Conservation (phyloP, 1,140 invertebrate genomes). For the Sitodiplosis mosellana region DNA sequence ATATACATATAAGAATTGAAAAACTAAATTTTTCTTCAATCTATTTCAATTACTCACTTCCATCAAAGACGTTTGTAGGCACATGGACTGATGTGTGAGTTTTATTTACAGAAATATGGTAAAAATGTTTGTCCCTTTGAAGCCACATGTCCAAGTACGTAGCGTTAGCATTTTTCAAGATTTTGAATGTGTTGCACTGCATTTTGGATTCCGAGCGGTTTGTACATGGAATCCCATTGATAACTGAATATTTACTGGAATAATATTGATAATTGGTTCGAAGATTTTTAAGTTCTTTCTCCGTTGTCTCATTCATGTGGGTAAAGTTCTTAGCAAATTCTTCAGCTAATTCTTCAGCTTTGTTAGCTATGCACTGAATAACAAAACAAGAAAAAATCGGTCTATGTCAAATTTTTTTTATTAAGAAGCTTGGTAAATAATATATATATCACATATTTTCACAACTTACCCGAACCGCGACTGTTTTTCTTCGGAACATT, state of each 20-base stretch:
- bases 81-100: conserved; percentile 77
- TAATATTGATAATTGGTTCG: conserved; percentile 2
- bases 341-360: conserved; percentile 42
- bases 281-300: conserved; percentile 21
- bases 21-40: neutral
- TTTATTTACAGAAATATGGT: conserved; percentile 66
- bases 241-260: neutral
- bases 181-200: conserved; percentile 15
- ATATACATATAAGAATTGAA: neutral
- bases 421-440: conserved; percentile 3
- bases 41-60: conserved; percentile 32
- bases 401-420: conserved; percentile 1
- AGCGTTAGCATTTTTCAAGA: conserved; percentile 19
- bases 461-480: conserved; percentile 46
- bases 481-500: conserved; percentile 66
- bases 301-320: conserved; percentile 22
- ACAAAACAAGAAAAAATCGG: neutral
- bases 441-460: neutral
- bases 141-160: conserved; percentile 36
- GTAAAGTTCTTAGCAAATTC: conserved; percentile 32
- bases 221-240: neutral
- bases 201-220: conserved; percentile 4
- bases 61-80: conserved; percentile 82
- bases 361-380: conserved; percentile 44
- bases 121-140: conserved; percentile 61